Evolutionary conservation across 1,140 invertebrate genomes (phyloP), one percentile per base, ranked within the genome.

Genomic region (Anastrepha ludens): DNA sequence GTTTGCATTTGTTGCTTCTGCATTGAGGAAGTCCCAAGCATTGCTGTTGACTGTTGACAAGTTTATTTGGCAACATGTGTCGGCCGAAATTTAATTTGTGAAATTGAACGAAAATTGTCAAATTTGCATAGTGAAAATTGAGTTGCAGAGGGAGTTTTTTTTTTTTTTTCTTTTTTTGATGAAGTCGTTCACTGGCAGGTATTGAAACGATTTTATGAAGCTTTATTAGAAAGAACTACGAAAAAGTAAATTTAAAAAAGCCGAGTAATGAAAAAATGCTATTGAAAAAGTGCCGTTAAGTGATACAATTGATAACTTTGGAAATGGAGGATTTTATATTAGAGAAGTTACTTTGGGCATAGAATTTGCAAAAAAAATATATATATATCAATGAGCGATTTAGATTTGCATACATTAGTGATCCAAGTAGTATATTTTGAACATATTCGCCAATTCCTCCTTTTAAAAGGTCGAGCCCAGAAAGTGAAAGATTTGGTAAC

Each of bases 61-160:
- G n/a, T 55, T 81, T 55, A 47, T 47, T 74, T 81, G 74, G 74
- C 74, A 81, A 81, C 74, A 81, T 81, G 74, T 81, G 74, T 81
- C 74, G 74, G 74, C 74, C 47, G 74, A 81, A 81, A 55, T 81
- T 81, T 81, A 81, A 81, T 81, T 81, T 81, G 74, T 58, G 50
- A 81, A 81, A 81, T 81, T 81, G 74, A 81, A 81, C 74, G 74
- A 81, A 81, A 81, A 81, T 81, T 81, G 74, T 81, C 74, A 81
- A 81, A 81, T 81, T 81, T 81, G 74, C 74, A 81, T 81, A 81
- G 74, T 81, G 74, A 55, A 81, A 81, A 81, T 81, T 81, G 74
- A 81, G 74, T 81, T 81, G 74, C 20, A 55, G 47, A 17, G 29
- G 29, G 29, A 29, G 29, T 29, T 29, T 29, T 29, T 29, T 29